Base-by-base conservation (phyloP, 2,888 invertebrate genomes). In the Aspidiotus rigidus region DNA sequence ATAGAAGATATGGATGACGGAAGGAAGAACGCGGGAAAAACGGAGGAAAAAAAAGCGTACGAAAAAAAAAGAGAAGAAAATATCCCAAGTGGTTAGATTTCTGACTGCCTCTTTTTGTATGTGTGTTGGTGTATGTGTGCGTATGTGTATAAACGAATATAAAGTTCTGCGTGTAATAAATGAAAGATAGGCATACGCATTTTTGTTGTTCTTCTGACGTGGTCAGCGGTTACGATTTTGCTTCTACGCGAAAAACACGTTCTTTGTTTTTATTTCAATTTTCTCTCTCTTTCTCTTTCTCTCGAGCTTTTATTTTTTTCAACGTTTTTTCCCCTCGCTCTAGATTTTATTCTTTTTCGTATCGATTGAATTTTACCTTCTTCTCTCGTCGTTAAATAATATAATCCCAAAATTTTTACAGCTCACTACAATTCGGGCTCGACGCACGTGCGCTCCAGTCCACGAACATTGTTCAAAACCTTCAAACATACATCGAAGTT, bases 151-250 rank as follows among this genome's bases (percentile, higher is more conserved):
- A 28, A 3, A 28, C 28, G 28, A 3, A 28, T 5, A 28, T 28
- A 28, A 28, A 28, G 28, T 28, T 28, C 42, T 64, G 64, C 28
- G 64, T 55, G 17, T 7, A 56, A 67, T 67, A 60, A 59, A 67
- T 67, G 67, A 67, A 67, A 49, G 49, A 67, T 67, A 67, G 67
- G 67, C 67, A 67, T 67, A 67, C 59, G 40, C 67, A 67, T 67
- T 67, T 67, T 53, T 67, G 60, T 57, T 67, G 67, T 67, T 67
- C 59, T 60, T 60, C 59, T 59, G 67, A 67, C 53, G 60, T 67
- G 67, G 67, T 67, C 67, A 67, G 67, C 60, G 60, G 67, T 67
- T 67, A 60, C 67, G 49, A 49, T 28, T 28, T 28, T 28, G 28
- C 28, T 28, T 28, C 28, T 28, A 28, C 28, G 28, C 28, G 28